These are phyloP conservation scores for Bombus consobrinus DNA, from an alignment of 1,140 invertebrate genomes.

Conservation along the genomic window DNA sequence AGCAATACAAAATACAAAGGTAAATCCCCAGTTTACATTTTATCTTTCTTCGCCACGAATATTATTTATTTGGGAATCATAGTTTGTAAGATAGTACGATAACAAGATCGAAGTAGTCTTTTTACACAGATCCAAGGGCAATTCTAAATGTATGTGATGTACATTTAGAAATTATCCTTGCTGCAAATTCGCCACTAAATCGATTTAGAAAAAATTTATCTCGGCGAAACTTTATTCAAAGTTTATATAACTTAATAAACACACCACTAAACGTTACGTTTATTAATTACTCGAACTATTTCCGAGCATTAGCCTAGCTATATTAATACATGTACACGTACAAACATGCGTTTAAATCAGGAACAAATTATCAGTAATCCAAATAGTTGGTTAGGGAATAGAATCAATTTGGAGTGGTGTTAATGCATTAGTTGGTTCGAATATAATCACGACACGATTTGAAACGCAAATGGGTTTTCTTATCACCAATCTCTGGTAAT, in stretches of 20 bases:
- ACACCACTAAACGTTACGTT: background rate
- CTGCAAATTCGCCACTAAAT: background rate
- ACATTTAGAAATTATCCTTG: background rate
- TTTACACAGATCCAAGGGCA: background rate
- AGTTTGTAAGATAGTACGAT: background rate
- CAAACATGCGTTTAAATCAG: background rate
- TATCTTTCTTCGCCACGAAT: background rate
- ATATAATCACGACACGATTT: background rate
- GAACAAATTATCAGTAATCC: constrained; percentile 16
- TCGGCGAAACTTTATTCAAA: background rate
- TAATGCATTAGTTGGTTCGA: background rate
- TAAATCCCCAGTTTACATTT: constrained; percentile 54
- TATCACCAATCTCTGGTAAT: background rate
- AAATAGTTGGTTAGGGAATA: background rate
- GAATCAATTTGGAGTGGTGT: background rate
- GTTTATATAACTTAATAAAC: background rate
- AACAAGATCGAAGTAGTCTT: background rate
- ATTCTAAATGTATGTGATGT: background rate
- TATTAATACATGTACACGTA: background rate
- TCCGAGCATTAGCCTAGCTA: background rate
- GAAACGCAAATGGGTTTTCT: background rate
- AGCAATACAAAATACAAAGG: constrained; percentile 77
- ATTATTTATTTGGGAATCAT: background rate
- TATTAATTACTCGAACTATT: background rate
- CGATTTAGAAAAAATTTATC: background rate